Evolutionary conservation across 1,140 invertebrate genomes (phyloP), one percentile per base, ranked within the genome.

Genomic region (Protaetia brevitarsis): DNA sequence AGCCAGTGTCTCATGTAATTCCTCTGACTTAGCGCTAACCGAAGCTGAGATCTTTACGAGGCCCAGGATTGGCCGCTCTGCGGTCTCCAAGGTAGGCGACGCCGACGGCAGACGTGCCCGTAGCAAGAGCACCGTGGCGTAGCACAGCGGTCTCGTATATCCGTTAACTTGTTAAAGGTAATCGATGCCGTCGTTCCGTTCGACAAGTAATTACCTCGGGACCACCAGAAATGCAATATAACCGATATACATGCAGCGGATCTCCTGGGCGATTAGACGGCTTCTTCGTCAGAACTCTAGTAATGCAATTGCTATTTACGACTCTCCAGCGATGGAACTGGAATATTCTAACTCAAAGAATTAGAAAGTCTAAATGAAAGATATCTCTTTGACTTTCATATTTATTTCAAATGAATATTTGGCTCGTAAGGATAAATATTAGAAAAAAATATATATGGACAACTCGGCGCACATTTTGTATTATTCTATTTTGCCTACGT

Each of bases 121-220:
- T 13, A 45, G 6, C 16, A 45, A 45, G 41, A 19, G 23, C 19
- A 45, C 41, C 41, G 16, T 19, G 41, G 41, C 41, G 41, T n/a
- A n/a, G n/a, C n/a, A n/a, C 37, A 28, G 28, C 45, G 45, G 36
- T 64, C 30, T 64, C 37, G 63, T 34, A 64, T 64, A 51, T 64
- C 45, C 41, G 21, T 64, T 57, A 64, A 64, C 36, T 23, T 64
- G 63, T 64, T 64, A 64, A 64, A 30, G 63, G 63, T 64, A 64
- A 64, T 64, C 63, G 63, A 64, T 64, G 41, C 41, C 41, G 41
- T 45, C 41, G 41, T 45, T 13, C 41, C 41, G 23, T 8, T 7
- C 41, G 41, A 21, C 41, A 45, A 45, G 41, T 45, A 45, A 45
- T 45, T 45, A 45, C 41, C n/a, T 13, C 2, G n/a, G 41, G 41